These are phyloP conservation scores for Steromphala cineraria DNA, from an alignment of 2,888 invertebrate genomes.

Conservation along the genomic window DNA sequence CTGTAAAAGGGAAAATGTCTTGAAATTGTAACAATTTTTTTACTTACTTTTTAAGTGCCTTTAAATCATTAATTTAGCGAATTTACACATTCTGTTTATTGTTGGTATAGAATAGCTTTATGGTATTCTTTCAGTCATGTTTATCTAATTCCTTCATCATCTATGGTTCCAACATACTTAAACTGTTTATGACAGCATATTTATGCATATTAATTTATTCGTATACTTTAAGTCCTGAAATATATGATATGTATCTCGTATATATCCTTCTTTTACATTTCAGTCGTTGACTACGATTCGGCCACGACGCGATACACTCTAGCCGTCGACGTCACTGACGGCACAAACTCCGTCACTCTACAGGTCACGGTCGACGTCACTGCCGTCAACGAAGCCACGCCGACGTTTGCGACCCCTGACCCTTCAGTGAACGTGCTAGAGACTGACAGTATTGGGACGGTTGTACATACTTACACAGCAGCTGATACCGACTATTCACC, in stretches of 20 bases:
- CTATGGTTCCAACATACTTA: no score
- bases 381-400: conserved; percentile 61
- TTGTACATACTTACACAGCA: conserved; percentile 42
- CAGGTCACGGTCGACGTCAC: conserved; percentile 46
- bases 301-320: conserved; percentile 48
- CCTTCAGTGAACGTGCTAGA: conserved; percentile 39
- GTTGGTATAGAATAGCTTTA: no score
- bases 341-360: conserved; percentile 45
- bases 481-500: conserved; percentile 48
- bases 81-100: no score
- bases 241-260: no score
- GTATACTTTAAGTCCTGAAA: no score
- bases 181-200: no score
- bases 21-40: no score
- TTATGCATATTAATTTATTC: no score
- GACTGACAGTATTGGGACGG: conserved; percentile 32
- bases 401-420: conserved; percentile 41
- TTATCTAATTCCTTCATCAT: no score
- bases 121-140: neutral
- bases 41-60: no score
- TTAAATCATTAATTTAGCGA: no score
- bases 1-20: no score
- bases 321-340: conserved; percentile 49
- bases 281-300: conserved; percentile 59
- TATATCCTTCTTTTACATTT: neutral